Base-by-base conservation (phyloP, 2,888 invertebrate species). In the Zygogramma bicolorata region DNA sequence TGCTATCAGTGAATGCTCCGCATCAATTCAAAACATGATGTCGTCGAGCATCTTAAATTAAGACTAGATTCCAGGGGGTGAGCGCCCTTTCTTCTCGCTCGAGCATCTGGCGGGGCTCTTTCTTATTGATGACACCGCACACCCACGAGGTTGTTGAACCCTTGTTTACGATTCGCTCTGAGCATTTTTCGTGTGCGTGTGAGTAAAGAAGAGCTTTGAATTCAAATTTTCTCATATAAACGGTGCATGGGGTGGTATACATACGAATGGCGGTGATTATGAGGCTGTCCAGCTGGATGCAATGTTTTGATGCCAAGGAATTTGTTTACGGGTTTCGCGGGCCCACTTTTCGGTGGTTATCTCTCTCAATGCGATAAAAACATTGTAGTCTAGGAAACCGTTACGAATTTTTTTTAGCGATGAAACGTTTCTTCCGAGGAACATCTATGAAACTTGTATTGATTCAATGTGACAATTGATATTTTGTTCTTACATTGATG, bases 131-230 rank as follows among this genome's bases (percentile, higher is more conserved):
- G 29, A 18, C 22, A 27, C 27, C 13, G n/a, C n/a, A 62, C 62
- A 42, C 62, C 62, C 42, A 63, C 46, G 46, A 29, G 63, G 63
- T 63, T 46, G 63, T 46, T 46, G 63, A 63, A 63, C 63, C 31
- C 25, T 42, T 63, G 49, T 63, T 49, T 42, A 63, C 63, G 34
- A 63, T 63, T 63, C 34, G 29, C 22, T 63, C 27, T 49, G 42
- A 29, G 31, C 18, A 31, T 15, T 63, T 46, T 63, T 63, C n/a
- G 63, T 63, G 63, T 53, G 27, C 27, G 53, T 53, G 53, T 1
- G 27, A 53, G 25, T 4, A 27, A 22, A 13, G 53, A 53, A 53
- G 25, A 53, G 53, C 22, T 27, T 25, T 25, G 53, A 53, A 53
- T 53, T 27, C 53, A 46, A 22, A 46, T 46, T 46, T 46, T 46